These are phyloP conservation scores for Falco punctatus DNA, from an alignment of 2,113 vertebrate genomes.

Conservation along the genomic window DNA sequence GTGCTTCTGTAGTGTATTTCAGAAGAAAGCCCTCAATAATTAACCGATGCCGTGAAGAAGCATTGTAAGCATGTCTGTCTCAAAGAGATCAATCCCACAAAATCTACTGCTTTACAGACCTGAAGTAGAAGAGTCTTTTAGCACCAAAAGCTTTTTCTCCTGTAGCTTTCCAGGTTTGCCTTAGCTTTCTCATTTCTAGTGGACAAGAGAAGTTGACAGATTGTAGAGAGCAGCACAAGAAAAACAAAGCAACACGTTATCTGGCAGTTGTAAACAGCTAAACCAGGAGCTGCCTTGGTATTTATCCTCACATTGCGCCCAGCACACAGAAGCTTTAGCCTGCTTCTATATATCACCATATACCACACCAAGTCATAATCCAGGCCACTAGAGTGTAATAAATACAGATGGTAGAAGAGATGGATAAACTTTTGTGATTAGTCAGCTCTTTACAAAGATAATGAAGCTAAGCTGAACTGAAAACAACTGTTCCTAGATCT, in stretches of 20 bases:
- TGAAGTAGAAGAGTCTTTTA: neutral
- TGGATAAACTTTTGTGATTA: neutral
- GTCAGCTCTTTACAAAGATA: neutral
- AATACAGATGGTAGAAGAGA: neutral
- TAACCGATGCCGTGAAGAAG: neutral
- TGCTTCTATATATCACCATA: neutral
- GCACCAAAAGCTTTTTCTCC: neutral
- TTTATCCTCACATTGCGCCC: neutral
- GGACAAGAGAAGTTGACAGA: neutral
- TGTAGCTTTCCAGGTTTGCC: neutral
- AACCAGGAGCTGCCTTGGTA: neutral
- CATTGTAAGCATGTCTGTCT: accelerated
- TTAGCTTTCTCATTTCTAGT: neutral
- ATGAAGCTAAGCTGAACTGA: neutral
- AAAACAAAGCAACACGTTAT: neutral
- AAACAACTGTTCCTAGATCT: neutral
- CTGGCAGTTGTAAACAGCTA: neutral
- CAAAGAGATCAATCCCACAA: neutral
- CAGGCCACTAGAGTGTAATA: neutral
- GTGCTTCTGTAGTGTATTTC: neutral
- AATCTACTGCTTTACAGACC: neutral
- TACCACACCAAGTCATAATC: neutral
- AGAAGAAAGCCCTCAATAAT: neutral
- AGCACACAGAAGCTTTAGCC: neutral
- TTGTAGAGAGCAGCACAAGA: neutral